Percentiles rank a stretch among this genome's conserved stretches.
These are phyloP conservation scores for Anthophora plumipes DNA, from an alignment of 2,888 invertebrate species.

Conservation along the genomic window DNA sequence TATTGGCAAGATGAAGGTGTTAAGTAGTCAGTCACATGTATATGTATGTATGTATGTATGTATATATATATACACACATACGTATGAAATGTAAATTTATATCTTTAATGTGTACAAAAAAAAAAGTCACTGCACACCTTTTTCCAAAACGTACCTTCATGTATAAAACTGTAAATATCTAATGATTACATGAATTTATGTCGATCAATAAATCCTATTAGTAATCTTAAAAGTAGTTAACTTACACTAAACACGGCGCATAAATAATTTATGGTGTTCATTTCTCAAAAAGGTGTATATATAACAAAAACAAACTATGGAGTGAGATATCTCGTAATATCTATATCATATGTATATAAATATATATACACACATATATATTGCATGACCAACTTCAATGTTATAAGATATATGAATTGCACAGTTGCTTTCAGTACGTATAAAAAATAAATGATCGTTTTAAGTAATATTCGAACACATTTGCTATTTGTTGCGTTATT, in stretches of 20 bases:
- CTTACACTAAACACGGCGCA: conserved; percentile 17
- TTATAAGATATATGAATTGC: conserved; percentile 16
- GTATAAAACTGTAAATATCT: conserved; percentile 60
- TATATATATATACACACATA: conserved; percentile 16
- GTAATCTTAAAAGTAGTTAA: conserved; percentile 34
- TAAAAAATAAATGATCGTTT: conserved; percentile 43
- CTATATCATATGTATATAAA: no score
- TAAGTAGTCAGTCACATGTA: conserved; percentile 35
- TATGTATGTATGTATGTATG: conserved; percentile 22
- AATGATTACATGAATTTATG: conserved; percentile 41
- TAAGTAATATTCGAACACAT: conserved; percentile 40
- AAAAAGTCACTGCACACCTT: conserved; percentile 28
- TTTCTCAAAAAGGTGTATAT: background rate
- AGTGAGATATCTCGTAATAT: background rate
- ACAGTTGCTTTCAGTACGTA: conserved; percentile 25
- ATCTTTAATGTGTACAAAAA: conserved; percentile 23
- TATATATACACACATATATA: no score
- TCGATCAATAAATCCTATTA: conserved; percentile 37
- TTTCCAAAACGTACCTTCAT: conserved; percentile 33
- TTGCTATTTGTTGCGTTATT: conserved; percentile 22
- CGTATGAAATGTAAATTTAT: conserved; percentile 19
- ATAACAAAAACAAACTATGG: conserved; percentile 36
- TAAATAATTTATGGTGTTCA: conserved; percentile 32
- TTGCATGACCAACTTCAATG: background rate
- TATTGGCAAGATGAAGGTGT: conserved; percentile 50